Percentiles rank a stretch among this genome's conserved stretches.
Evolutionary conservation across 1,140 invertebrate genomes (phyloP).

Genomic region (Microplitis demolitor): DNA sequence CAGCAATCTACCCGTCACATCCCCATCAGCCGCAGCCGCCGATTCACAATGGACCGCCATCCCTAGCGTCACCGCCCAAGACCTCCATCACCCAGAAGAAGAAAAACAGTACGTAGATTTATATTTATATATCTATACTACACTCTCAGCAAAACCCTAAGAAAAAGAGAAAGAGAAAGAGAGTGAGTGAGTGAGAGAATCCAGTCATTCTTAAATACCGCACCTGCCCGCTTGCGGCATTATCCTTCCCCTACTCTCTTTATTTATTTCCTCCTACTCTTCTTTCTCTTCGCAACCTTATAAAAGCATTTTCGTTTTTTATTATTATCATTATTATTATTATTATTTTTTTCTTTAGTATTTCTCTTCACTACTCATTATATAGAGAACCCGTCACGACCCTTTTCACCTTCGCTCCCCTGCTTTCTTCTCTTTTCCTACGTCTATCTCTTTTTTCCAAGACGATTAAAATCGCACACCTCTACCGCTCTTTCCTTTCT

Average conservation of each 20-base stretch:
- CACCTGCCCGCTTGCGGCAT: slow-evolving; percentile 15
- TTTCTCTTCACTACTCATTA: not conserved
- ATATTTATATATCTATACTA: not conserved
- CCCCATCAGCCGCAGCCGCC: slow-evolving; percentile 53
- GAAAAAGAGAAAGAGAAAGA: not conserved
- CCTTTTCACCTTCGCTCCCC: slow-evolving; percentile 17
- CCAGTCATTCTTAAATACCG: slow-evolving; percentile 1
- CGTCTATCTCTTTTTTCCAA: slow-evolving; percentile 22
- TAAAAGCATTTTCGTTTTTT: too few species aligned
- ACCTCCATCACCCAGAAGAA: slow-evolving; percentile 59
- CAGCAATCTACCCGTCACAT: slow-evolving; percentile 55
- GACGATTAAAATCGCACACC: slow-evolving; percentile 12
- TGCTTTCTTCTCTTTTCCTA: slow-evolving; percentile 15
- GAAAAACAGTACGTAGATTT: slow-evolving; percentile 59
- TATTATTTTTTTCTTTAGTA: not conserved
- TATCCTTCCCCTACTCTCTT: not conserved
- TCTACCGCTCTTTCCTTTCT: not conserved
- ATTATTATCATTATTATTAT: not conserved
- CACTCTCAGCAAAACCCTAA: not conserved
- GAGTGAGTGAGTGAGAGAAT: not conserved
- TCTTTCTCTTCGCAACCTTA: not conserved
- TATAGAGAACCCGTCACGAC: slow-evolving; percentile 4
- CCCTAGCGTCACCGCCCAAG: slow-evolving; percentile 53
- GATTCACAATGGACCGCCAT: slow-evolving; percentile 52
- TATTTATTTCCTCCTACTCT: not conserved